phyloP scores from a whole-genome alignment of 2,113 vertebrate genomes.

The Eublepharis macularius region DNA sequence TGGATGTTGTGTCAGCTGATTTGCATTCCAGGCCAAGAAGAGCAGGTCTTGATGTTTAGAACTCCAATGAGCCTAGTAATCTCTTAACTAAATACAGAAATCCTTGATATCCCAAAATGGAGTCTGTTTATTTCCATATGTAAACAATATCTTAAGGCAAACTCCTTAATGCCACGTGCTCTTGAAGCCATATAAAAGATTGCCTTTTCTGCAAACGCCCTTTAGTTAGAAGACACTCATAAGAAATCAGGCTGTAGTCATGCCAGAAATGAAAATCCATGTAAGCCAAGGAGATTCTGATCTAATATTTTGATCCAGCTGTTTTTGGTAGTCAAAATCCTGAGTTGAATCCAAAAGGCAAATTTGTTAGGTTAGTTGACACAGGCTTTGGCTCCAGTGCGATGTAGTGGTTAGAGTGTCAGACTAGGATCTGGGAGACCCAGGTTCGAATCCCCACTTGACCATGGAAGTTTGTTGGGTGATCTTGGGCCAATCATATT shows the following conservation, averaged over 20 bases:
- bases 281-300: rapidly evolving
- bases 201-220: neutral
- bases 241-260: no score
- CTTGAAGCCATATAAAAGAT: neutral
- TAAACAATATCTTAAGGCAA: slow-evolving; percentile 33
- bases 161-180: neutral
- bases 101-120: slow-evolving; percentile 22
- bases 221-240: rapidly evolving
- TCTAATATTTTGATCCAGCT: neutral
- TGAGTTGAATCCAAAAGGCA: neutral
- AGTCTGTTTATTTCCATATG: slow-evolving; percentile 46
- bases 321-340: neutral
- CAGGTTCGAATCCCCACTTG: no score
- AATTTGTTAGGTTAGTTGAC: neutral
- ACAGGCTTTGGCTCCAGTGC: neutral
- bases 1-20: neutral
- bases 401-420: no score
- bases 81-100: slow-evolving; percentile 59
- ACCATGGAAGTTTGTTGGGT: no score
- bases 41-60: neutral
- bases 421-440: no score
- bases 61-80: slow-evolving; percentile 33
- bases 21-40: neutral
- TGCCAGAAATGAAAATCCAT: rapidly evolving
- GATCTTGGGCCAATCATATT: no score